Evolutionary conservation across 2,113 vertebrate genomes (phyloP), one percentile per base, ranked within the genome.

Genomic region (Paramormyrops kingsleyae): DNA sequence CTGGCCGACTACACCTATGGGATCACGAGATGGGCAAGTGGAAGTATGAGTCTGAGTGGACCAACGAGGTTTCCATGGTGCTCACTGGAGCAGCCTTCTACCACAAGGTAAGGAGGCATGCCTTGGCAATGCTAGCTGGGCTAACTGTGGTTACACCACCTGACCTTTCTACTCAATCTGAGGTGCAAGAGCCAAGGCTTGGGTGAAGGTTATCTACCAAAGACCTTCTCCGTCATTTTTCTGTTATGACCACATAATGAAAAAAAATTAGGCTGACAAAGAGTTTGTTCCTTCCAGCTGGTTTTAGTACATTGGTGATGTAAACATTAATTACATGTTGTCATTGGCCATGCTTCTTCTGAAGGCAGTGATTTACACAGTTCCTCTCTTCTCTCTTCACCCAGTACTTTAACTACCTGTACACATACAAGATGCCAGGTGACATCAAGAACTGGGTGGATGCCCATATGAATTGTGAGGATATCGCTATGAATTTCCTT

Each of bases 361-460:
- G 62, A 77, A n/a, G 15, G 17, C 15, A 74, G 87, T 46, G 87
- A 47, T 88, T 88, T 39, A 49, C n/a, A 49, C n/a, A 12, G 56
- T 35, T 52, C 52, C 19, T n/a, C 42, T 89, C 50, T n/a, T 0
- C 39, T 39, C 0, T 47, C 66, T 83, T 19, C 92, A 92, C 80
- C 52, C 94, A 99, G 98, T 99, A 99, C 94, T 99, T 99, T 94
- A 99, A 99, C 95, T 99, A 99, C 91, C 95, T 99, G 92, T 99
- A 99, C 92, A 98, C 98, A 2, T 99, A 99, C 92, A 99, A 99
- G 94, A 99, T 99, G 98, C 98, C 98, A 13, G 99, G 98, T 89
- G 98, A 99, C 93, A 99, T 99, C 94, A 99, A 99, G 96, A 99
- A 97, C 83, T 99, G 99, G 99, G 98, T 99, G 91, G 99, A 99